Conservation (phyloP, 2,888 invertebrate species). For the Aporophyla nigra region DNA sequence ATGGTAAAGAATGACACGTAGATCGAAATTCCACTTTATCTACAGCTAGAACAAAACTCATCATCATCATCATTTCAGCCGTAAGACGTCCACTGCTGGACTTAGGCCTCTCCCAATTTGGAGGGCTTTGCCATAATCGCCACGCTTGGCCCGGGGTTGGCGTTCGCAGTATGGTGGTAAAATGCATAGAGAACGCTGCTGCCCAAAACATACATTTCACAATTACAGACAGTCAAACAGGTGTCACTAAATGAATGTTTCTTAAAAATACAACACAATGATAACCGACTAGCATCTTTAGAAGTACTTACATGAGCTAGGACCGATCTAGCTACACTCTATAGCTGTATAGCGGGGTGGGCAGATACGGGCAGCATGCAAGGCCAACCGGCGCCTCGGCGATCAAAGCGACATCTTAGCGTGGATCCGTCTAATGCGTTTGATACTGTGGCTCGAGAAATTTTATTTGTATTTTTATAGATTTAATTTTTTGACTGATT, state of each 20-base stretch:
- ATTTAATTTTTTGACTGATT: background rate
- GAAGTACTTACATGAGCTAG: slow-evolving; percentile 54
- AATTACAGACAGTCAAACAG: background rate
- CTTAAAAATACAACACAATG: slow-evolving; percentile 12
- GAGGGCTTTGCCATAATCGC: no score
- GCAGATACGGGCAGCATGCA: slow-evolving; percentile 78
- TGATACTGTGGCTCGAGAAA: slow-evolving; percentile 10
- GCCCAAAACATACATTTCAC: background rate
- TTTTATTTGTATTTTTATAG: background rate
- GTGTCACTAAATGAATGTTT: background rate
- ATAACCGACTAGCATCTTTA: slow-evolving; percentile 32
- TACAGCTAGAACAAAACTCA: background rate
- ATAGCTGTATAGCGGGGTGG: slow-evolving; percentile 74
- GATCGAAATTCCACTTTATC: background rate
- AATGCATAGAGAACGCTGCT: no score
- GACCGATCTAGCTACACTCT: slow-evolving; percentile 52
- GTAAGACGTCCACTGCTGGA: no score
- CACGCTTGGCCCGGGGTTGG: no score
- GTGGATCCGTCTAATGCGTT: slow-evolving; percentile 74
- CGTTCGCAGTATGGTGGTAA: no score
- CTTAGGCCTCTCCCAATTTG: no score
- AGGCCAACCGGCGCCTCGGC: slow-evolving; percentile 89
- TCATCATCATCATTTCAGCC: no score
- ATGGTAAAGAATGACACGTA: background rate
- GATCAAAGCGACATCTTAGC: slow-evolving; percentile 76